phyloP scores from a whole-genome alignment of 2,888 invertebrate genomes.

The Trissolcus japonicus region DNA sequence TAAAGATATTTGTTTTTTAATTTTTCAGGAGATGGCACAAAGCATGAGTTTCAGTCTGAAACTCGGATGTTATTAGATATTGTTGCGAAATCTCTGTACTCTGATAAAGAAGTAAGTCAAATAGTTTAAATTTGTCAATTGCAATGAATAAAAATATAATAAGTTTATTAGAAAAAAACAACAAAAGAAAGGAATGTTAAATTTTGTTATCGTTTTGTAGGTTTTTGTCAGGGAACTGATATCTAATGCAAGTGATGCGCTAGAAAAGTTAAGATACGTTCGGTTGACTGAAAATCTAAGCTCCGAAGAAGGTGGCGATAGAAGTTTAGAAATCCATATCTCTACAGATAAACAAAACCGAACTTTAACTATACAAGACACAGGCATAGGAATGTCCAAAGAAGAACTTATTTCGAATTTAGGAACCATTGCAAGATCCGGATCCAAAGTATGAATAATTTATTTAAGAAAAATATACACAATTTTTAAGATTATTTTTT shows the following conservation, averaged over 20 bases:
- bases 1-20: not conserved
- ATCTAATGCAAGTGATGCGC: constrained; percentile 97
- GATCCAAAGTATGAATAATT: constrained; percentile 84
- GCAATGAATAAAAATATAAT: not conserved
- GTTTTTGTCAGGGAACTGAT: constrained; percentile 97
- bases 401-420: constrained; percentile 93
- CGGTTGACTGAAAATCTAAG: constrained; percentile 78
- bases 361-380: constrained; percentile 93
- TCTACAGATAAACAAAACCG: constrained; percentile 91
- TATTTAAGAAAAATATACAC: not conserved
- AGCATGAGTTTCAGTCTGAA: constrained; percentile 97
- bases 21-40: constrained; percentile 79
- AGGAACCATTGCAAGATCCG: constrained; percentile 97
- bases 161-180: no score
- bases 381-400: constrained; percentile 96
- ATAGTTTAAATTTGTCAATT: not conserved
- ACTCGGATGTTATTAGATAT: constrained; percentile 96
- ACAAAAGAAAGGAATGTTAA: not conserved
- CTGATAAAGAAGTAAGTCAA: constrained; percentile 90
- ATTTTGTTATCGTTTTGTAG: constrained; percentile 72
- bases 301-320: constrained; percentile 79
- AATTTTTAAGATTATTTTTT: not conserved
- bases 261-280: constrained; percentile 94
- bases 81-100: constrained; percentile 97
- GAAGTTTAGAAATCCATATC: constrained; percentile 90